Percentiles rank a stretch among this genome's conserved stretches.
Conservation (phyloP, 2,113 vertebrate genomes). For the Eulemur macaco region DNA sequence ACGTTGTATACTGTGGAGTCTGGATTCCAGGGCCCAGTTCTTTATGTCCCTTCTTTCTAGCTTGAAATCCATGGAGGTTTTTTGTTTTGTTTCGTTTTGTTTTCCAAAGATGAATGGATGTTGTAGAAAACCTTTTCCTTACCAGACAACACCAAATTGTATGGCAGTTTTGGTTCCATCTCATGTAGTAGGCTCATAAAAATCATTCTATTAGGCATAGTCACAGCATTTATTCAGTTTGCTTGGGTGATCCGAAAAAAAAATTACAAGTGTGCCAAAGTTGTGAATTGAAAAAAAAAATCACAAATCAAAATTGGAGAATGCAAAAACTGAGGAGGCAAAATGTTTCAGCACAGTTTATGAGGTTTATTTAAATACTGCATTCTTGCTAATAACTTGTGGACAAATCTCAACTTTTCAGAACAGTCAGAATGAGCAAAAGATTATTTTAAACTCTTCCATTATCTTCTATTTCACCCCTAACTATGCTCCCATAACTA, state of each 20-base stretch:
- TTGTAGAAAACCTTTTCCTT: background rate
- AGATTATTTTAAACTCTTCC: background rate
- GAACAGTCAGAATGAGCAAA: background rate
- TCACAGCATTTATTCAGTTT: constrained; percentile 14
- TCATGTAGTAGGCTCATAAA: background rate
- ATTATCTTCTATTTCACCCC: background rate
- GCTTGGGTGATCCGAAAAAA: background rate
- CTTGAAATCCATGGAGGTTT: background rate
- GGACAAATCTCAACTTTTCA: background rate
- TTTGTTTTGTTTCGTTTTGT: background rate
- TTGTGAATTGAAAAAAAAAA: constrained; percentile 15
- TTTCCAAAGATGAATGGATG: background rate
- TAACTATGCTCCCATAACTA: background rate
- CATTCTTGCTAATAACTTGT: background rate
- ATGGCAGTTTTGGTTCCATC: background rate
- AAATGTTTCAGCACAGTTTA: background rate
- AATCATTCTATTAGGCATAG: background rate
- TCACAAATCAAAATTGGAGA: background rate
- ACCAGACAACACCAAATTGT: background rate
- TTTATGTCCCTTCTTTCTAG: background rate
- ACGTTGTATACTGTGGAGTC: background rate
- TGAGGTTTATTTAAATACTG: background rate
- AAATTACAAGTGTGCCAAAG: background rate
- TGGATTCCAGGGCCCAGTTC: background rate
- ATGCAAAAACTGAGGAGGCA: background rate